A percentile compares a stretch with the other conserved stretches of the same genome.
Conservation (phyloP, 64 coral and sea anemone species). For the Pocillopora verrucosa region DNA sequence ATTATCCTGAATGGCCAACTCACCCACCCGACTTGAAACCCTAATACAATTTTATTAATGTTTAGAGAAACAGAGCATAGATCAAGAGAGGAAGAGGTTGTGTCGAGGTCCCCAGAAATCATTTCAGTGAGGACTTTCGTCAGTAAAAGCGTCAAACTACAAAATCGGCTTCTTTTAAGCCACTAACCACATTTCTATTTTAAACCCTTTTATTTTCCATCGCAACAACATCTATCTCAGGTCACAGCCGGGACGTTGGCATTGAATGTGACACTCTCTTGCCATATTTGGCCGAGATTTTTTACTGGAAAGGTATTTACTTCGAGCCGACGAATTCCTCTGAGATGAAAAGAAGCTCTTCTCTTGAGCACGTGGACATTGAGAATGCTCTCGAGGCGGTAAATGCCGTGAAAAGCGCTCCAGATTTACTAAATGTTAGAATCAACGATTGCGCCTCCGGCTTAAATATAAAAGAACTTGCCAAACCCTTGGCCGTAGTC, state of each 20-base stretch:
- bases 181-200: not conserved
- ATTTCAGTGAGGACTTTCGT: too few species aligned
- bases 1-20: too few species aligned
- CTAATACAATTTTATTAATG: too few species aligned
- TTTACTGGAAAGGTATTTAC: slow-evolving; percentile 69
- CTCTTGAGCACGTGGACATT: slow-evolving; percentile 62
- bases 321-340: slow-evolving; percentile 32
- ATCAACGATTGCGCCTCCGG: slow-evolving; percentile 43
- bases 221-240: not conserved
- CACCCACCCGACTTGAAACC: too few species aligned
- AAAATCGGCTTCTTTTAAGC: not conserved
- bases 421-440: slow-evolving; percentile 39
- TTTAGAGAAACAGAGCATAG: too few species aligned
- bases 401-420: slow-evolving; percentile 29
- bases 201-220: too few species aligned
- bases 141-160: too few species aligned
- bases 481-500: slow-evolving; percentile 16
- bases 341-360: not conserved
- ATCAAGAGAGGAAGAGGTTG: too few species aligned
- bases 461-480: slow-evolving; percentile 11
- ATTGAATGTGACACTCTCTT: slow-evolving; percentile 63
- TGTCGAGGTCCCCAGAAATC: too few species aligned
- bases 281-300: slow-evolving; percentile 5
- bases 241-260: slow-evolving; percentile 35
- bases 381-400: slow-evolving; percentile 50